Base-by-base conservation (phyloP, 2,113 vertebrate genomes). In the Cnemophilus loriae region DNA sequence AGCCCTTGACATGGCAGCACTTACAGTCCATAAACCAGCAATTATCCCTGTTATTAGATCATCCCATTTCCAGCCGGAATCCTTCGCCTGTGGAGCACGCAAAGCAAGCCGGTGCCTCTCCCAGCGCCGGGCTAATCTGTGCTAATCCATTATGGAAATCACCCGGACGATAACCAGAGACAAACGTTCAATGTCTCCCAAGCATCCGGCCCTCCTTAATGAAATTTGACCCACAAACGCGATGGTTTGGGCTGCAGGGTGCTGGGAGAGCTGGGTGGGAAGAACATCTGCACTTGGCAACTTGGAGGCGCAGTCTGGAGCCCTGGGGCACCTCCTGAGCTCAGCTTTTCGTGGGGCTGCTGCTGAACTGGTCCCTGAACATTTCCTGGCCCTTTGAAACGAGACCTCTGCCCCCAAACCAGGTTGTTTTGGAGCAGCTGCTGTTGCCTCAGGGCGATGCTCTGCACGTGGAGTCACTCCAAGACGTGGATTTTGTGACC, bases 11-110 rank as follows among this genome's bases (percentile, higher is more conserved):
- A 95, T 10, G 93, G 87, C 93, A 89, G 78, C 74, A 84, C 93
- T 95, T 76, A 79, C 1, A 95, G 95, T 79, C 96, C 92, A 96
- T 94, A 96, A 96, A 95, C 67, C 94, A 93, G 95, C 94, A 96
- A 96, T 96, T 96, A 96, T 73, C 89, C 89, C 93, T 55, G 81
- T 96, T 96, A 96, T 95, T 97, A 97, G 95, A 95, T 95, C 95
- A 97, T 93, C 91, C 78, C 94, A 85, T 94, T 96, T 95, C 63
- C 87, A 96, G 89, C 70, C 93, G 61, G 93, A 95, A 95, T 96
- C 91, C 89, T 95, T 30, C 28, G 91, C 89, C 91, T 76, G 90
- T 50, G 91, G 93, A 91, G 81, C 91, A 65, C 42, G 96, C 91
- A 85, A 76, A 89, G 93, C 93, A 20, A 94, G 81, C 65, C 81